Evolutionary conservation across 1,140 invertebrate species (phyloP), one percentile per base, ranked within the genome.

Genomic region (Pseudomyrmex dendroicus): DNA sequence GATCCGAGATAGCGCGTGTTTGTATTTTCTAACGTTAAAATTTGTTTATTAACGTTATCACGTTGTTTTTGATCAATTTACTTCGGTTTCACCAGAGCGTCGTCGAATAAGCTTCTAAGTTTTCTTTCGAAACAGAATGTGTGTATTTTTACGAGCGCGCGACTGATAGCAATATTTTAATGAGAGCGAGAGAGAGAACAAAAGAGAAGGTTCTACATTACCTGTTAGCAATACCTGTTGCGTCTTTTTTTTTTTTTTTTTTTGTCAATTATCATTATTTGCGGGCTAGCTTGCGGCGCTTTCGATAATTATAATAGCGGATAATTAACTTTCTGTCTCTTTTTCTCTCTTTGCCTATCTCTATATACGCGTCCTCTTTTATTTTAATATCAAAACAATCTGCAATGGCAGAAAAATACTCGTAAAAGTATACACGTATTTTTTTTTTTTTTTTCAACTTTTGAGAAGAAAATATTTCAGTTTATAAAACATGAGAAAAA

Each of bases 171-270:
- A 10, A 77, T 22, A 54, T n/a, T 68, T 77, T 78, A 48, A 72
- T 72, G 64, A 59, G 25, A 25, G 2, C 1, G 1, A 25, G 25
- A 35, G 35, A 35, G 35, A 35, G 20, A n/a, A 70, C 44, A 25
- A 68, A 59, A 70, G 44, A 17, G 46, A 61, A 72, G 25, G 13
- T 44, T 1, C 12, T 35, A 25, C 22, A 5, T 77, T 77, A 77
- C 67, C 63, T 20, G 54, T 77, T 44, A 22, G 8, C 62, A 52
- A 10, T 72, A 80, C 76, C 76, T 80, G 76, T 80, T 80, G 76
- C 76, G 17, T 44, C 44, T 61, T 35, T 35, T 35, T 35, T 35
- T 78, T 70, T 80, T 80, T 78, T 52, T 52, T 13, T 20, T 52
- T 46, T 2, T 48, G n/a, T 25, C 44, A 70, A 59, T 80, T 78